These are phyloP conservation scores for Helogale parvula DNA, from an alignment of 2,113 vertebrate species.

Conservation along the genomic window DNA sequence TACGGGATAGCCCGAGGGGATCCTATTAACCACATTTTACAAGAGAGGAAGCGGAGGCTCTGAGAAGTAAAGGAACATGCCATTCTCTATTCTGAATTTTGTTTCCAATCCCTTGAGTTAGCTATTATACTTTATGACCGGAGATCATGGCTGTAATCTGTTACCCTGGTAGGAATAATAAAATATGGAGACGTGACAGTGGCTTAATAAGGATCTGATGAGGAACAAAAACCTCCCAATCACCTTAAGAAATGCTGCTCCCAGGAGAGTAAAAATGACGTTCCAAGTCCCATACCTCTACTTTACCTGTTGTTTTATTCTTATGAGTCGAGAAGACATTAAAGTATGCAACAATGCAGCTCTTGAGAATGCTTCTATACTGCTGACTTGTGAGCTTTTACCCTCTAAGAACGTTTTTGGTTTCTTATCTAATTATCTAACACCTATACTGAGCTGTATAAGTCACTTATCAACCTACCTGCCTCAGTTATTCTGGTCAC, in stretches of 20 bases:
- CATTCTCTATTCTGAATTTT: neutral
- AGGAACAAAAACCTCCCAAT: slow-evolving; percentile 2
- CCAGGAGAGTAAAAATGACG: neutral
- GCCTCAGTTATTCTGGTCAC: slow-evolving; percentile 55
- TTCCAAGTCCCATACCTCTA: neutral
- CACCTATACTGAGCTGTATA: slow-evolving; percentile 53
- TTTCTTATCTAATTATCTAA: slow-evolving; percentile 67
- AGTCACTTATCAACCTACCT: slow-evolving; percentile 63
- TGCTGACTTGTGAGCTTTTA: slow-evolving; percentile 60
- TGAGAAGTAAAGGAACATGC: neutral
- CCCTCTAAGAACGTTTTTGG: slow-evolving; percentile 55
- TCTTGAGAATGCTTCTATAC: slow-evolving; percentile 13
- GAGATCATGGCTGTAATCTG: slow-evolving; percentile 22
- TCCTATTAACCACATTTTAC: neutral
- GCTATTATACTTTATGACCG: neutral
- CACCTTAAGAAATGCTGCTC: neutral
- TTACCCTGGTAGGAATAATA: slow-evolving; percentile 46
- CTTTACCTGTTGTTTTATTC: slow-evolving; percentile 32
- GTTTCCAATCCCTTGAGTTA: neutral
- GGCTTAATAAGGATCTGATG: slow-evolving; percentile 31
- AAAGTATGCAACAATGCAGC: neutral
- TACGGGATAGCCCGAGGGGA: too few species aligned
- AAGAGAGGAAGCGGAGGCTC: neutral
- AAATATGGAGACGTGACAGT: slow-evolving; percentile 21
- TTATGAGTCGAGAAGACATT: neutral